Evolutionary conservation across 1,140 invertebrate species (phyloP), one percentile per base, ranked within the genome.

Genomic region (Drosophila equinoxialis): DNA sequence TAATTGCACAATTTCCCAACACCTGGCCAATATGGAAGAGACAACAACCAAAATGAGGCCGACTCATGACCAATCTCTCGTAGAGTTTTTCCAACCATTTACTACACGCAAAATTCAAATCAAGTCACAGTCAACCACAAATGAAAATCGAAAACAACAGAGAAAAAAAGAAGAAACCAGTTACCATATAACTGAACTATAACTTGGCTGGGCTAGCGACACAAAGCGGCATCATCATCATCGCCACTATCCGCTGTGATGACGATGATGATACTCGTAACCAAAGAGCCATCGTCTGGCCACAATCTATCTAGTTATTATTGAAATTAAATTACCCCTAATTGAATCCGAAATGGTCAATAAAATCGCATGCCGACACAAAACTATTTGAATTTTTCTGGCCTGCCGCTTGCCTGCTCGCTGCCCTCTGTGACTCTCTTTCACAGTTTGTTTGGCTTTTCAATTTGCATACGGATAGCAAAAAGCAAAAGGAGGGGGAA

Each of bases 331-430:
- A 91, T 91, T 91, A 91, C 81, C 74, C 79, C 69, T 90, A 91
- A 91, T 91, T 91, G 89, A 91, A 91, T 91, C 84, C 65, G 89
- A 91, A 91, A 91, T 90, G 89, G 81, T 90, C 89, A 90, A 91
- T 91, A 91, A 91, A 90, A 91, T 91, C 76, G 89, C 84, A 89
- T 85, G 89, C 81, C 77, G 80, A 78, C 81, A 51, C 45, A 51
- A 51, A 89, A 89, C 77, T 81, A 81, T 78, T 87, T 80, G 69
- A 68, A 67, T 75, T 51, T 68, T 68, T 73, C 14, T 64, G 73
- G 54, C 54, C 83, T 51, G 45, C 17, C n/a, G 17, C 7, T 48
- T 20, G 10, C 8, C 45, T 17, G 17, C 17, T 17, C 17, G 17
- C 17, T 17, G 17, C 45, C 45, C 10, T 89, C 42, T 74, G 35